Evolutionary conservation across 2,797 vertebrate species (phyloP), one percentile per base, ranked within the genome.

Genomic region (Babyrousa celebensis): DNA sequence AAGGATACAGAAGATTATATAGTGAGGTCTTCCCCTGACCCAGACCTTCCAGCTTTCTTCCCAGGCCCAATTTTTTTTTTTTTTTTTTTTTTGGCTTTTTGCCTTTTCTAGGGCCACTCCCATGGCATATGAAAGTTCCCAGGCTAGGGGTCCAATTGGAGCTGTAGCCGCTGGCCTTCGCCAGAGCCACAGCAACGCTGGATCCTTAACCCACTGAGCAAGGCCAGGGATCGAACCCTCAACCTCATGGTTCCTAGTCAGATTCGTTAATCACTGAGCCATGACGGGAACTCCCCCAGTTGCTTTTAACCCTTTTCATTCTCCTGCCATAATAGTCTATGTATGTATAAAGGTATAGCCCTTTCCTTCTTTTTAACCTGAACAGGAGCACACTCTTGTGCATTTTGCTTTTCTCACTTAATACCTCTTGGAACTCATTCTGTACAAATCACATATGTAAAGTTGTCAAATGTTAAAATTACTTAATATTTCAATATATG

Each of bases 391-490:
- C 3, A 12, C 3, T 80, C 16, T 89, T 93, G 14, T 82, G 14
- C 36, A 60, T 84, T 93, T 91, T 71, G n/a, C 79, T 78, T 93
- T 84, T 80, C 52, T 93, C 6, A 29, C n/a, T 88, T 74, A 79
- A 62, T 79, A 74, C 52, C 32, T 89, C 72, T 84, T 93, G 17
- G 27, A 95, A 43, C 20, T 83, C 70, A 92, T 82, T 91, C n/a
- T 89, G 15, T 79, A 56, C 27, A 60, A 92, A 60, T 77, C 10
- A 89, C 85, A 77, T 83, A 32, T 65, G 63, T 54, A 52, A 65
- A 80, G 58, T 83, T 87, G 87, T 12, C 16, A 68, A 70, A 56
- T 95, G 56, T 62, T 88, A 60, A 86, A 96, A 40, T 95, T 95
- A 72, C 12, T 58, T 92, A 77, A 68, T 95, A 67, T 89, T 90